Percentiles rank a stretch among this genome's conserved stretches.
Conservation (phyloP, 2,797 vertebrate genomes). For the Chromis chromis region DNA sequence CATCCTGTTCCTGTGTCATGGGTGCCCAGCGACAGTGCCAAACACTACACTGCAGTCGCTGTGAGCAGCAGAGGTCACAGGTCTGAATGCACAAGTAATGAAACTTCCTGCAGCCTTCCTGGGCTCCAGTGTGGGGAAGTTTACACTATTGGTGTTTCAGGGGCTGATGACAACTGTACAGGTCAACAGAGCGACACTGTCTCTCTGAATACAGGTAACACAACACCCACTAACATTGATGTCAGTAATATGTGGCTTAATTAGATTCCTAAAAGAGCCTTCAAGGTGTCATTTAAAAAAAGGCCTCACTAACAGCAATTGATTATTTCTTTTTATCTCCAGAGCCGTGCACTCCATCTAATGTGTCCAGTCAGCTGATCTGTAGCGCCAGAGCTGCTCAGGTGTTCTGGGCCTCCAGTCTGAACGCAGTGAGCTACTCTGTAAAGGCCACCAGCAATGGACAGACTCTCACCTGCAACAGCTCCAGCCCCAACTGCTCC, state of each 20-base stretch:
- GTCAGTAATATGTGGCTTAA: neutral
- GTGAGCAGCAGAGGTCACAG: constrained; percentile 55
- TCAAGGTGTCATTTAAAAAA: too few species aligned
- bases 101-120: constrained; percentile 70
- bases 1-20: constrained; percentile 69
- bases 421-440: constrained; percentile 60
- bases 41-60: constrained; percentile 72
- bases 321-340: constrained; percentile 11
- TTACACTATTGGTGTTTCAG: constrained; percentile 75
- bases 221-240: neutral
- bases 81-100: constrained; percentile 63
- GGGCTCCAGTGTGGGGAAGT: constrained; percentile 75
- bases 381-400: constrained; percentile 49
- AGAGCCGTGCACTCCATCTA: constrained; percentile 70
- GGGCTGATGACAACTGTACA: constrained; percentile 66
- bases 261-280: neutral
- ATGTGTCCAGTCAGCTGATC: constrained; percentile 65
- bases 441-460: constrained; percentile 55
- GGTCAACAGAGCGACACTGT: constrained; percentile 63
- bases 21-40: constrained; percentile 68
- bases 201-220: constrained; percentile 72
- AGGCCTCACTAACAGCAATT: neutral
- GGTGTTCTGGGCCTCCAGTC: constrained; percentile 63
- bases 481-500: constrained; percentile 63
- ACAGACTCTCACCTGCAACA: constrained; percentile 57